Percentiles rank a stretch among this genome's conserved stretches.
Evolutionary conservation across 2,113 vertebrate species (phyloP).

Genomic region (Lasiurus borealis): DNA sequence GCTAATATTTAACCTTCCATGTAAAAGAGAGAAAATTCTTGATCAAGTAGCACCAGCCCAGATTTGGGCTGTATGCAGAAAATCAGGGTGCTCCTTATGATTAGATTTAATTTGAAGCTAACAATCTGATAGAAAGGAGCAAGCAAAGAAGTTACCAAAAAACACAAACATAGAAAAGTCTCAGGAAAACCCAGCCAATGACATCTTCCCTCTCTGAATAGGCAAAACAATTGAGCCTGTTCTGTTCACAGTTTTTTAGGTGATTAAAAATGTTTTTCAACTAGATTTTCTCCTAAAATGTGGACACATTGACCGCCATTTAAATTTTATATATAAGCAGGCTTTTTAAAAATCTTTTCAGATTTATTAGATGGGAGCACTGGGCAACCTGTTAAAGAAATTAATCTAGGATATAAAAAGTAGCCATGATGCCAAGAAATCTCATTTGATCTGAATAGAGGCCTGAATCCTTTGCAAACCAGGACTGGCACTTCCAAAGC

Average conservation of each 20-base stretch:
- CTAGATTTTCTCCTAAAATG: neutral
- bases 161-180: neutral
- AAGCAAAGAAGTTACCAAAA: neutral
- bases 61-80: neutral
- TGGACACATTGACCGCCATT: neutral
- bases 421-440: neutral
- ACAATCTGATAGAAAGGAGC: neutral
- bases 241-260: neutral
- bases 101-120: neutral
- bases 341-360: constrained; percentile 19
- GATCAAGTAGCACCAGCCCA: neutral
- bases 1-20: neutral
- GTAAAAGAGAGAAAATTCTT: neutral
- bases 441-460: neutral
- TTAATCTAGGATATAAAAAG: neutral
- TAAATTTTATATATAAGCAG: neutral
- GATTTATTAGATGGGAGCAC: neutral
- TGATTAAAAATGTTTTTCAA: neutral
- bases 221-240: neutral
- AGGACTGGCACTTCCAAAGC: constrained; percentile 10
- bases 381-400: neutral
- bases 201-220: neutral
- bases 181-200: neutral
- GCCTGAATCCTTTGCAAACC: neutral
- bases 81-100: neutral